Percentiles rank a stretch among this genome's conserved stretches.
These are phyloP conservation scores for Semaprochilodus insignis DNA, from an alignment of 2,797 vertebrate genomes.

Conservation along the genomic window DNA sequence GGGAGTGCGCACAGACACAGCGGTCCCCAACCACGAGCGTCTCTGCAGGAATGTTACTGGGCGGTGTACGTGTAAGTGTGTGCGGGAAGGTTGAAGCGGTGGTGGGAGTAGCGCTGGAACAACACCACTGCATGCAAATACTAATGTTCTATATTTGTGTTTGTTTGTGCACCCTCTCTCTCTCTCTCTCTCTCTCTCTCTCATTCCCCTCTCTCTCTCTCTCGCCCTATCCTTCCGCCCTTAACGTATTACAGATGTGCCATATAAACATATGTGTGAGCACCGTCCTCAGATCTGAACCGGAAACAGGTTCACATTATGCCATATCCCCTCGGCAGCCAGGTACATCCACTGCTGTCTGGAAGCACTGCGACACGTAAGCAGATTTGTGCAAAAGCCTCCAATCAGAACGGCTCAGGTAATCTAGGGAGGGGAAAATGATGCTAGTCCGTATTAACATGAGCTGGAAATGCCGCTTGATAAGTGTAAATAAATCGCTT, in stretches of 20 bases:
- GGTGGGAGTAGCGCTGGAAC: neutral
- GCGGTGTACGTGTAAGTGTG: slow-evolving; percentile 18
- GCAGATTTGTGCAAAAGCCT: slow-evolving; percentile 46
- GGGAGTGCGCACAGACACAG: slow-evolving; percentile 47
- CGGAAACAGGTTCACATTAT: slow-evolving; percentile 22
- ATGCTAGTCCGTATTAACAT: slow-evolving; percentile 30
- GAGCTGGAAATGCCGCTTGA: slow-evolving; percentile 8
- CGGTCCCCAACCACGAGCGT: slow-evolving; percentile 66
- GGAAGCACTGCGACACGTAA: slow-evolving; percentile 24
- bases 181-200: neutral
- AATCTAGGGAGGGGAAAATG: slow-evolving; percentile 39
- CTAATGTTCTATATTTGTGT: neutral
- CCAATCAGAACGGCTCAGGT: slow-evolving; percentile 43
- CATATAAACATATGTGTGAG: neutral
- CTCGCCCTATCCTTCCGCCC: neutral
- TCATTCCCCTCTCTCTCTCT: too few relatives aligned
- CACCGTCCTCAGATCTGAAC: neutral
- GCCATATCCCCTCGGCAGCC: slow-evolving; percentile 33
- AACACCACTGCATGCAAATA: slow-evolving; percentile 25
- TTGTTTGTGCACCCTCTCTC: neutral
- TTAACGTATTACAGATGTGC: neutral
- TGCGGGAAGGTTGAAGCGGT: slow-evolving; percentile 32
- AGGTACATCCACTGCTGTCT: slow-evolving; percentile 36
- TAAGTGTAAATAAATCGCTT: neutral
- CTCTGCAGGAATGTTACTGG: slow-evolving; percentile 59